Percentiles rank a stretch among this genome's conserved stretches.
Conservation (phyloP, 2,113 vertebrate genomes). For the Puntigrus tetrazona region DNA sequence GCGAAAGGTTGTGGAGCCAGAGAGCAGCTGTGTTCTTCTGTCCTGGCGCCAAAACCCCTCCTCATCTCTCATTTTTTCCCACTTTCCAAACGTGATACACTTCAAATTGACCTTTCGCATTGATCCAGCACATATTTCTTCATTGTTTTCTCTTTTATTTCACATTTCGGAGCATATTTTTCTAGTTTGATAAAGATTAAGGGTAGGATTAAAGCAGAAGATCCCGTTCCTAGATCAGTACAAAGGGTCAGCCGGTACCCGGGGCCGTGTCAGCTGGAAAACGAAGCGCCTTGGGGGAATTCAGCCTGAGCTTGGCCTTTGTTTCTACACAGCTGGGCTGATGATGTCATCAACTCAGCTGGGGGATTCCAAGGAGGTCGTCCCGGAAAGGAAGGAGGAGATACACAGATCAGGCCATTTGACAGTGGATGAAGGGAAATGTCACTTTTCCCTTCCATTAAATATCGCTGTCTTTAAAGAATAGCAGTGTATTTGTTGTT, state of each 20-base stretch:
- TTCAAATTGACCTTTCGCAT: not conserved
- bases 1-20: conserved; percentile 15
- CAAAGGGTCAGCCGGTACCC: conserved; percentile 6
- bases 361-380: conserved; percentile 44
- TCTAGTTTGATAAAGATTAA: conserved; percentile 1
- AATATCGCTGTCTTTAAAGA: not conserved
- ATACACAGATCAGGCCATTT: conserved; percentile 21
- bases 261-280: conserved; percentile 13
- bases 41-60: conserved; percentile 7
- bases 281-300: not conserved
- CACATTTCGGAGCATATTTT: not conserved
- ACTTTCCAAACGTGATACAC: not conserved
- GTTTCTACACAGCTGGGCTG: conserved; percentile 49
- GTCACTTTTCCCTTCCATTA: not conserved
- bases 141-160: not conserved
- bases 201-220: not conserved
- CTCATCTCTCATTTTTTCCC: not conserved
- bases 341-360: conserved; percentile 52
- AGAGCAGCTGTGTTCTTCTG: conserved; percentile 15
- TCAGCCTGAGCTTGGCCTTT: conserved; percentile 31
- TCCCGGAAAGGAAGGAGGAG: not conserved
- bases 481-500: not conserved
- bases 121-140: conserved; percentile 6
- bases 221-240: conserved; percentile 8
- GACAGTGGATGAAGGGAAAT: conserved; percentile 9